Conservation (phyloP, 2,113 vertebrate species). For the Camelus dromedarius region DNA sequence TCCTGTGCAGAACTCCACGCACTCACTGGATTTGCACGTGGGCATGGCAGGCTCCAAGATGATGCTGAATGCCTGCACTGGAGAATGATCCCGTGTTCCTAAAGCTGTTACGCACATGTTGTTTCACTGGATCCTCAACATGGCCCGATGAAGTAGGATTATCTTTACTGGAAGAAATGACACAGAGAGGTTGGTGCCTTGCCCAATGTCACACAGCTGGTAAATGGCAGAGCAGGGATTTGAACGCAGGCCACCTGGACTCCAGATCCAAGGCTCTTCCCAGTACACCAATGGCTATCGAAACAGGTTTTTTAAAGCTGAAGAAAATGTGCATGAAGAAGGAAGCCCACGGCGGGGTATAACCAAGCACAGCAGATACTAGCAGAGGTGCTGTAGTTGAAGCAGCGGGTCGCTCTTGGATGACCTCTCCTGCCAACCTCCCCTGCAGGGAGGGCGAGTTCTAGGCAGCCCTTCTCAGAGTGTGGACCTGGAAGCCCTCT, state of each 20-base stretch:
- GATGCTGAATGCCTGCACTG: background rate
- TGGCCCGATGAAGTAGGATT: background rate
- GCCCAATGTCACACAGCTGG: conserved; percentile 11
- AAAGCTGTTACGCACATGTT: background rate
- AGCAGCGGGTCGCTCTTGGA: background rate
- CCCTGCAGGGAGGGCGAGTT: background rate
- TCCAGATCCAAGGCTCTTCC: conserved; percentile 28
- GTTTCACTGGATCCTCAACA: background rate
- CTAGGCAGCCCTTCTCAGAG: background rate
- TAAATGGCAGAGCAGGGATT: conserved; percentile 8
- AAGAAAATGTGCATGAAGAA: background rate
- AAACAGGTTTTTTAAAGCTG: conserved; percentile 4
- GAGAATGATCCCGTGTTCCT: background rate
- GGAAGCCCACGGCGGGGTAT: background rate
- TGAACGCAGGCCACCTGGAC: conserved; percentile 10
- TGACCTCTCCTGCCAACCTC: background rate
- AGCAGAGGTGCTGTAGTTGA: background rate
- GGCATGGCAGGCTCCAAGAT: background rate
- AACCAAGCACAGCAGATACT: background rate
- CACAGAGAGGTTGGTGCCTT: background rate
- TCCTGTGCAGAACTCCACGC: background rate
- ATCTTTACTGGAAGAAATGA: conserved; percentile 36
- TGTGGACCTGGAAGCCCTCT: background rate
- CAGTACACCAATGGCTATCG: background rate
- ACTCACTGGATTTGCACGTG: background rate